Conservation (phyloP, 2,888 invertebrate species). For the Mantis religiosa region DNA sequence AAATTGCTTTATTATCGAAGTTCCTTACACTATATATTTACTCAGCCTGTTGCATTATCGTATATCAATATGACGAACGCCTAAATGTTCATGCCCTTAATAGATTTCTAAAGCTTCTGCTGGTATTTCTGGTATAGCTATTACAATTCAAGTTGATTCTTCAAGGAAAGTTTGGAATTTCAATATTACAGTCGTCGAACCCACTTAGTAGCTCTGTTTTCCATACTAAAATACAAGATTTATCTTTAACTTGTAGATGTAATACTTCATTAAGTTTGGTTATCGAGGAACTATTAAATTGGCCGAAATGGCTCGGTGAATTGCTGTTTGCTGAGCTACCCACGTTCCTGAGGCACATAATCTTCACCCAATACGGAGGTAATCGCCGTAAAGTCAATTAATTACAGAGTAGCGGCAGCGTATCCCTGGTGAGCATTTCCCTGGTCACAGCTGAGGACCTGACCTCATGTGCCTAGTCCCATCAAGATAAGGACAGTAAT, state of each 20-base stretch:
- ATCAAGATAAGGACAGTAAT: conserved; percentile 11
- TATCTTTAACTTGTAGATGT: background rate
- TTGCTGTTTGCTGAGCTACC: background rate
- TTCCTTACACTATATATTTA: no score
- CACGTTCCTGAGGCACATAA: background rate
- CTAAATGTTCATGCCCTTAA: no score
- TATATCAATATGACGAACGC: no score
- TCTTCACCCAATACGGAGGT: conserved; percentile 1
- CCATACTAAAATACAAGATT: background rate
- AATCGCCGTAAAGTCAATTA: conserved; percentile 1
- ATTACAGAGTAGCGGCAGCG: background rate
- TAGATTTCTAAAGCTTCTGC: no score
- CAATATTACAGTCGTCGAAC: background rate
- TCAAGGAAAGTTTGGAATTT: no score
- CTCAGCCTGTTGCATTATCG: no score
- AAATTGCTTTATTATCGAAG: no score
- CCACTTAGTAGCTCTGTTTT: background rate
- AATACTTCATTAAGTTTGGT: background rate
- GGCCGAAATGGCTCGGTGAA: background rate
- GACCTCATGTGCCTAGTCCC: background rate
- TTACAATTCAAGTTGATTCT: no score
- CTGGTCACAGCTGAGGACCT: background rate
- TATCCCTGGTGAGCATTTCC: background rate
- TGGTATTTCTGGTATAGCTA: no score
- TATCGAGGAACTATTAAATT: background rate